Evolutionary conservation across 2,113 vertebrate species (phyloP), one percentile per base, ranked within the genome.

Genomic region (Cyanistes caeruleus): DNA sequence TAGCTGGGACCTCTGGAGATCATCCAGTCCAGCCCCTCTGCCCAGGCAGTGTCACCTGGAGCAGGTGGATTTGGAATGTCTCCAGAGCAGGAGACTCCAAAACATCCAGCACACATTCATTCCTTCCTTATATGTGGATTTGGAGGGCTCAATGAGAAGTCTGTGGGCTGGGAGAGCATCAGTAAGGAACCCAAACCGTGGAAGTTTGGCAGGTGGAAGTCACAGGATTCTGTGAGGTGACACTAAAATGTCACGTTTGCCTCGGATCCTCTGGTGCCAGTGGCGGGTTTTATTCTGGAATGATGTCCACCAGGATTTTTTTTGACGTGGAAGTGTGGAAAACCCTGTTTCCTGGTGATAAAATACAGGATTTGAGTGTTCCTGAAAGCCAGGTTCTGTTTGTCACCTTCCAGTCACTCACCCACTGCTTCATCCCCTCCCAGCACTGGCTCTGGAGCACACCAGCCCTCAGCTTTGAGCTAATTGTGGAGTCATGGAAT

Each of bases 181-280:
- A 25, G 0, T 21, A 14, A 44, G 7, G 43, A 51, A 3, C 37
- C 31, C 62, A 59, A 37, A 37, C 9, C 0, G 0, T 31, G 52
- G 13, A 52, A 15, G 7, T 76, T 59, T 25, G 52, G 4, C 52
- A 27, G 53, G 31, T 37, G 27, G 33, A 23, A 18, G 28, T 56
- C 69, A 28, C 59, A 55, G 28, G 21, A 2, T 59, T 11, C 53
- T 44, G 31, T 68, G 72, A 31, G 53, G 73, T 68, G 44, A 23
- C 53, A 31, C 12, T 37, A 27, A 68, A 68, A 27, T 60, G 53
- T 37, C 7, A 0, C 0, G 1, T 77, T 52, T 52, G 46, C 46
- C 44, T 68, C 37, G 31, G 37, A 22, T 9, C 31, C 37, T 59
- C 13, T 1, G 1, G 25, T 10, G 51, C 13, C 13, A 33, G 31